Percentiles rank a stretch among this genome's conserved stretches.
Evolutionary conservation across 2,888 invertebrate genomes (phyloP).

Genomic region (Schizotus pectinicornis): DNA sequence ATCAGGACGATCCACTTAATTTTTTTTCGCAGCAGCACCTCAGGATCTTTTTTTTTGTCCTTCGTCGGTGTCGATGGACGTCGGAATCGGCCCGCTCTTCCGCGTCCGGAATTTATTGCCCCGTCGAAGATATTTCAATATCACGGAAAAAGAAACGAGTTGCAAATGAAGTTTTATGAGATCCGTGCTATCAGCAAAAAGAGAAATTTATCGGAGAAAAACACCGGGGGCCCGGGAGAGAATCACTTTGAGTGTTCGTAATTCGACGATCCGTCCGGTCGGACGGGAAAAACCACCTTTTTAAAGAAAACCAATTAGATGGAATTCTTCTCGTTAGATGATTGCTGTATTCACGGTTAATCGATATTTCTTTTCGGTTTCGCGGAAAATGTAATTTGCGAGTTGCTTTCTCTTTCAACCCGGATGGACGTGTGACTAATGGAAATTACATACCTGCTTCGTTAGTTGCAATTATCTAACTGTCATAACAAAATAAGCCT

Average conservation of each 20-base stretch:
- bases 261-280: no score
- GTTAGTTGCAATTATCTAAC: no score
- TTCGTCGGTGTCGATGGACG: conserved; percentile 7
- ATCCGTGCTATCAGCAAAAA: conserved; percentile 7
- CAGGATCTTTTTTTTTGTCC: conserved; percentile 13
- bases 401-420: no score
- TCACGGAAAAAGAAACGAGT: conserved; percentile 1
- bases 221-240: not conserved
- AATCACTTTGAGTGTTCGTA: conserved; percentile 1
- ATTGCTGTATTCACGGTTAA: conserved; percentile 11
- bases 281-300: no score
- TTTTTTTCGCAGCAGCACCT: conserved; percentile 9
- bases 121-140: conserved; percentile 13
- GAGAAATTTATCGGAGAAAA: not conserved
- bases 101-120: conserved; percentile 12
- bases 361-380: conserved; percentile 1
- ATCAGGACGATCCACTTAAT: conserved; percentile 10
- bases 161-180: conserved; percentile 19
- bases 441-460: no score
- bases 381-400: no score
- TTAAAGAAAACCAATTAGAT: no score
- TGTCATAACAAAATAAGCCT: no score
- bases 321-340: no score
- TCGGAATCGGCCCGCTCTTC: conserved; percentile 11
- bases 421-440: no score